phyloP scores from a whole-genome alignment of 2,113 vertebrate species.

The Formicarius rufipectus region DNA sequence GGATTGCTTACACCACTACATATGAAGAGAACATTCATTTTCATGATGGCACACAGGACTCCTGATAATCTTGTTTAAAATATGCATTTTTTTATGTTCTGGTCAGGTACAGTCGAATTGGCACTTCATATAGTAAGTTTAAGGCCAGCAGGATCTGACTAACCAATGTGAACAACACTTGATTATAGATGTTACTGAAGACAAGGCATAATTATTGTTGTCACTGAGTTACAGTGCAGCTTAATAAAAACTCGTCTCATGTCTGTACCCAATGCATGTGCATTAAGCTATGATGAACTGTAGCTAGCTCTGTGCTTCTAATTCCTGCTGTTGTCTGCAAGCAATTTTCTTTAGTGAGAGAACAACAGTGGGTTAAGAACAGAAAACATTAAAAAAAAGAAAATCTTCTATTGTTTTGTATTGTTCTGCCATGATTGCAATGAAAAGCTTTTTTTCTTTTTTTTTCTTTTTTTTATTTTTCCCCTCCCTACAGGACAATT shows the following conservation, averaged over 20 bases:
- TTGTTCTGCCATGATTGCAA: neutral
- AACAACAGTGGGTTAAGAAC: neutral
- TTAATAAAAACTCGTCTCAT: neutral
- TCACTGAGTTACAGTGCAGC: neutral
- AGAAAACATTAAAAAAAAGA: neutral
- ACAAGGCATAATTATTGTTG: neutral
- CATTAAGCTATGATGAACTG: neutral
- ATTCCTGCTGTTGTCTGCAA: neutral
- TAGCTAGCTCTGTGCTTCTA: neutral
- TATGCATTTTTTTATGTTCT: neutral
- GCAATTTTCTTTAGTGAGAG: neutral
- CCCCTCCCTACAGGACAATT: conserved; percentile 75
- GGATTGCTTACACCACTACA: neutral
- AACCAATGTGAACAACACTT: neutral
- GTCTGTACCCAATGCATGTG: rapidly evolving
- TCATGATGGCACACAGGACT: neutral
- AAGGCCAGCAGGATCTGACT: neutral
- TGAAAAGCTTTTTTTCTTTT: neutral
- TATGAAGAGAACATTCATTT: neutral
- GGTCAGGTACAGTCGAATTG: neutral
- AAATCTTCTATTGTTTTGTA: neutral
- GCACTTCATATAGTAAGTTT: neutral
- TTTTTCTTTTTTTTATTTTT: neutral
- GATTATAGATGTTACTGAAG: neutral
- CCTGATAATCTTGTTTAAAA: neutral